Percentiles rank a stretch among this genome's conserved stretches.
Conservation (phyloP, 2,113 vertebrate species). For the Rousettus leschenaultii region DNA sequence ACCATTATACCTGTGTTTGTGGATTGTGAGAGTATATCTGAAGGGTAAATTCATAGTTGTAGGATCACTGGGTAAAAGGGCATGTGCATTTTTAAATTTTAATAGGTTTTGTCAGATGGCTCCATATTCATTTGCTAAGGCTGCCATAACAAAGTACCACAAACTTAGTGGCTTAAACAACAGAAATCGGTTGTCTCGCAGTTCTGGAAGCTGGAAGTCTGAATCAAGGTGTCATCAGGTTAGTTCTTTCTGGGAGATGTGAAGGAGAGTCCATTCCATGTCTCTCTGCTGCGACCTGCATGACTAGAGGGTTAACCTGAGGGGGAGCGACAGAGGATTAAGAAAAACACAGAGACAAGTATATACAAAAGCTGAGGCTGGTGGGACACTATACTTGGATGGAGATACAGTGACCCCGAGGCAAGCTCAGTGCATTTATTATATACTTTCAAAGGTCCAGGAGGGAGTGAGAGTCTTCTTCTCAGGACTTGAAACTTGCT, state of each 20-base stretch:
- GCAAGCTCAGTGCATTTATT: too few species aligned
- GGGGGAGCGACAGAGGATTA: too few species aligned
- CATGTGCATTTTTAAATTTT: neutral
- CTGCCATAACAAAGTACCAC: neutral
- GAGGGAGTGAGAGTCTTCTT: too few species aligned
- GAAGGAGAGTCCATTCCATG: fast-evolving
- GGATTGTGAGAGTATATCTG: neutral
- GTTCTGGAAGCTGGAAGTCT: neutral
- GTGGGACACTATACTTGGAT: too few species aligned
- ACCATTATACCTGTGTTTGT: neutral
- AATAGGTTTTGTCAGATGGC: neutral
- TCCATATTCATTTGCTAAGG: neutral
- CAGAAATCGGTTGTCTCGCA: neutral
- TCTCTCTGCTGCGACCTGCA: too few species aligned
- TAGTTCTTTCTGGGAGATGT: neutral
- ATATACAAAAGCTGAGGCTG: too few species aligned
- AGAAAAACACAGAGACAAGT: too few species aligned
- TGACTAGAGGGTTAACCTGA: too few species aligned
- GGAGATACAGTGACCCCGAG: too few species aligned
- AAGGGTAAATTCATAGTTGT: neutral
- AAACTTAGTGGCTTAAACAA: neutral
- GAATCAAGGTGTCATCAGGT: neutral
- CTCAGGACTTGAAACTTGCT: too few species aligned
- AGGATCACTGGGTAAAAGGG: neutral
- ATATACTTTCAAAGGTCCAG: too few species aligned